Evolutionary conservation across 2,888 invertebrate genomes (phyloP).

Genomic region (Platycheirus rosarum): DNA sequence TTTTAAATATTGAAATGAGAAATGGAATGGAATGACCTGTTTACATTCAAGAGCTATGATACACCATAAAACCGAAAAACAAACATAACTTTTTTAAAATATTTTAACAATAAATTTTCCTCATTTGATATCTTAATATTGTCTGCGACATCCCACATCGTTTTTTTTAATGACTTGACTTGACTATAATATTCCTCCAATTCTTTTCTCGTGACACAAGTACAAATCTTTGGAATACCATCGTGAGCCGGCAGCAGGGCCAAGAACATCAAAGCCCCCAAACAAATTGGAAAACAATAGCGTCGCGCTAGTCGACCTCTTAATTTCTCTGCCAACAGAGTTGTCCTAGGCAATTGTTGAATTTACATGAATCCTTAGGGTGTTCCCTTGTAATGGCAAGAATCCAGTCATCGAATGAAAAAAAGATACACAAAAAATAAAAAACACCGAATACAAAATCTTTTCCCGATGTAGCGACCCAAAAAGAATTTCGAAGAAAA

Average conservation of each 20-base stretch:
- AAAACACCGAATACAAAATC: not conserved
- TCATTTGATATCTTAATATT: too few relatives aligned
- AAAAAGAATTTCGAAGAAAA: slow-evolving; percentile 55
- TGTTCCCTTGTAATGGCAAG: slow-evolving; percentile 41
- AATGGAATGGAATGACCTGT: too few relatives aligned
- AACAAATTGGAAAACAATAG: slow-evolving; percentile 51
- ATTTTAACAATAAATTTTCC: too few relatives aligned
- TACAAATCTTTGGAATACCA: slow-evolving; percentile 15
- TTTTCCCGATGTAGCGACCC: slow-evolving; percentile 6
- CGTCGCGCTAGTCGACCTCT: slow-evolving; percentile 32
- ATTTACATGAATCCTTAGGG: slow-evolving; percentile 25
- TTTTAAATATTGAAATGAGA: too few relatives aligned
- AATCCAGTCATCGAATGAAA: slow-evolving; percentile 33
- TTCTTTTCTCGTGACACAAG: not conserved
- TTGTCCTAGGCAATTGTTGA: slow-evolving; percentile 49
- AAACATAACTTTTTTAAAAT: too few relatives aligned
- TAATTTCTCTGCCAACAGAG: slow-evolving; percentile 63
- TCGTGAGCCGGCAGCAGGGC: not conserved
- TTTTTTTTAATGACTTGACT: too few relatives aligned
- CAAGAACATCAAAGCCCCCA: slow-evolving; percentile 38
- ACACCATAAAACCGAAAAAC: too few relatives aligned
- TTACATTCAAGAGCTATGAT: too few relatives aligned
- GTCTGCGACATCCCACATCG: too few relatives aligned
- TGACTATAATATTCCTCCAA: too few relatives aligned
- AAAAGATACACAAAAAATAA: slow-evolving; percentile 21